A percentile compares a stretch with the other conserved stretches of the same genome.
Evolutionary conservation across 2,797 vertebrate species (phyloP).

Genomic region (Coccyzus lansbergi): DNA sequence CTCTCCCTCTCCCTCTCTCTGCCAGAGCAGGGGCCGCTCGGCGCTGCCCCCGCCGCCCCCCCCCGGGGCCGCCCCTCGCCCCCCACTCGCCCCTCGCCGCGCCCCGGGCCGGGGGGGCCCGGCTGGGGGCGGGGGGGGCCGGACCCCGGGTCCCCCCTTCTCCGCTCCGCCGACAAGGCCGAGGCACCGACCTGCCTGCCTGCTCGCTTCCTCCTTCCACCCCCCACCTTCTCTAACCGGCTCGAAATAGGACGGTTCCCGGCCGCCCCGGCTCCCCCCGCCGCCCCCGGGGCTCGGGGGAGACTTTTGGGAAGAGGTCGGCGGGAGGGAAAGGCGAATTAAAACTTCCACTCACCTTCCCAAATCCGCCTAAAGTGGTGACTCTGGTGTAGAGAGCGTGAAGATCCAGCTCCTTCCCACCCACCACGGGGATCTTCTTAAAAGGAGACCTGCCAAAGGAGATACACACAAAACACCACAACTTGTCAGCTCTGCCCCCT

Average conservation of each 20-base stretch:
- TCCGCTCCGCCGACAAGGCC: slow-evolving; percentile 71
- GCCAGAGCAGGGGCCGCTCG: background rate
- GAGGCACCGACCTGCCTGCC: slow-evolving; percentile 71
- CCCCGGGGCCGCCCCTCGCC: no score
- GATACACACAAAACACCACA: slow-evolving; percentile 73
- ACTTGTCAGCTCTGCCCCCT: slow-evolving; percentile 69
- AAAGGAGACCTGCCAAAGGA: slow-evolving; percentile 91
- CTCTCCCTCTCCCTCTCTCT: slow-evolving; percentile 64
- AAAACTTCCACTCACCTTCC: slow-evolving; percentile 96
- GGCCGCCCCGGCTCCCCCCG: slow-evolving; percentile 66
- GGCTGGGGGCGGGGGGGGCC: background rate
- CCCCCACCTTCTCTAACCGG: slow-evolving; percentile 67
- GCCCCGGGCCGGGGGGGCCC: background rate
- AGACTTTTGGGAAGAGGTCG: slow-evolving; percentile 79
- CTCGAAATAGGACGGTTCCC: slow-evolving; percentile 67
- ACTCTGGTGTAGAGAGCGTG: slow-evolving; percentile 97
- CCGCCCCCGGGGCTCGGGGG: slow-evolving; percentile 71
- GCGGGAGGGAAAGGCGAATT: slow-evolving; percentile 84
- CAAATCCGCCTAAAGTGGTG: slow-evolving; percentile 98
- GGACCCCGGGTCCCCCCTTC: slow-evolving; percentile 73
- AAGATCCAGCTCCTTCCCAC: slow-evolving; percentile 98
- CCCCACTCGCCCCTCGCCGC: background rate
- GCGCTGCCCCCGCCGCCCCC: no score
- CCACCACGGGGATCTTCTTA: slow-evolving; percentile 97
- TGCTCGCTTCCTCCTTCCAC: slow-evolving; percentile 71